Base-by-base conservation (phyloP, 2,888 invertebrate species). In the Pheosia gnoma region DNA sequence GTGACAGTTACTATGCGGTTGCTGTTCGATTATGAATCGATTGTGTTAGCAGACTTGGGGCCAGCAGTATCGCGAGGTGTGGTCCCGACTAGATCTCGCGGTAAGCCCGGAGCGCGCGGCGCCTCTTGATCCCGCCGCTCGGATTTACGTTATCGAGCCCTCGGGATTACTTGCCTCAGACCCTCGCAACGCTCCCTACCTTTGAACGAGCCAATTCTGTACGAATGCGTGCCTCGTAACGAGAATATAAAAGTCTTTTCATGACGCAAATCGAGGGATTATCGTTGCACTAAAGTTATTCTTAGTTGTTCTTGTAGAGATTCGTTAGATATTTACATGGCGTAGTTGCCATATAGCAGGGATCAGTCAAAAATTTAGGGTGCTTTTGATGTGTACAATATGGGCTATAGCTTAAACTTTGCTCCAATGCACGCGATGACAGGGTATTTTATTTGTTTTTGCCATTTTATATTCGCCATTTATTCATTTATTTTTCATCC, bases 71-170 rank as follows among this genome's bases (percentile, higher is more conserved):
- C 45, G 10, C 45, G 1, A 36, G 45, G 57, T 91, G 92, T 92
- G 92, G 92, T 91, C 92, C 75, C 66, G 53, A 36, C 68, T 69
- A 82, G 80, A 89, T 85, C 85, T 80, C 68, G 47, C 63, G 74
- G 66, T 89, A 90, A 90, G 87, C 85, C 79, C 62, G 66, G 71
- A 68, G 72, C 74, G 70, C 78, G 85, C 88, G 86, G 88, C 81
- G 79, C 83, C 83, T 89, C 78, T 87, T 84, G 84, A 71, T 80
- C 81, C 73, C 81, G 79, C 84, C 84, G 84, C 87, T 68, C 53
- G 85, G 92, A 87, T 87, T 88, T 86, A 83, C 87, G 85, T 91
- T 93, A 92, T 92, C 92, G 86, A 84, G 75, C 88, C 85, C 86
- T 63, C 67, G 88, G 87, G 88, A 87, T 79, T 81, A 78, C 77